Conservation (phyloP, 1,140 invertebrate species). For the Drosophila burlai region DNA sequence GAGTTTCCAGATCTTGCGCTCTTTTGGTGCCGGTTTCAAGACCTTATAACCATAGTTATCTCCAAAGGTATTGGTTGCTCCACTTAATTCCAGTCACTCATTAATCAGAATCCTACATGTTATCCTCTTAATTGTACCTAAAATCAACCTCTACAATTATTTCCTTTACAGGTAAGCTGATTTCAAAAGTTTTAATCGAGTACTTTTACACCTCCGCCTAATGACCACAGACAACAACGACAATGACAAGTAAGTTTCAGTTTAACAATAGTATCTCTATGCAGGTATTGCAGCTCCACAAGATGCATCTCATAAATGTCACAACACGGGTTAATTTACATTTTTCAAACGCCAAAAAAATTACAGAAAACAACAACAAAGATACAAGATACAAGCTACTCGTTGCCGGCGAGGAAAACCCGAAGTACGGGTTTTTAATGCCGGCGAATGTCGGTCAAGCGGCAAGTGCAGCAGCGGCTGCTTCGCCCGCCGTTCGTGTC, state of each 20-base stretch:
- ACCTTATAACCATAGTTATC: background rate
- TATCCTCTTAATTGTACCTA: too few species aligned
- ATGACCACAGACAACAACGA: conserved; percentile 26
- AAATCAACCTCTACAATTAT: background rate
- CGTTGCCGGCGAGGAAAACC: conserved; percentile 30
- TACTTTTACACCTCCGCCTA: conserved; percentile 12
- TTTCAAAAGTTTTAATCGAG: background rate
- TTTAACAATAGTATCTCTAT: conserved; percentile 3
- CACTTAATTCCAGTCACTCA: conserved; percentile 7
- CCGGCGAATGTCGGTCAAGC: conserved; percentile 56
- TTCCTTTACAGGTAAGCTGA: conserved; percentile 29
- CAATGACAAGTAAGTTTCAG: conserved; percentile 37
- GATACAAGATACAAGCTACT: conserved; percentile 1
- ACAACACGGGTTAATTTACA: conserved; percentile 39
- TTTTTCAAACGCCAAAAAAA: conserved; percentile 26
- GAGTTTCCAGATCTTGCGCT: conserved; percentile 1
- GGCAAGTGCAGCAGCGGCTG: conserved; percentile 43
- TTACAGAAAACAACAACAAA: background rate
- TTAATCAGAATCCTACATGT: background rate
- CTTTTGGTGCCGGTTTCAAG: background rate
- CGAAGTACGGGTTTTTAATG: conserved; percentile 30
- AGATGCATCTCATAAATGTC: conserved; percentile 43
- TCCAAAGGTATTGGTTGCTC: background rate
- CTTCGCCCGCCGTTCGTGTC: conserved; percentile 11
- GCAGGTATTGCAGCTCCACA: background rate